Percentiles rank a stretch among this genome's conserved stretches.
Evolutionary conservation across 2,113 vertebrate genomes (phyloP).

Genomic region (Pteropus alecto): DNA sequence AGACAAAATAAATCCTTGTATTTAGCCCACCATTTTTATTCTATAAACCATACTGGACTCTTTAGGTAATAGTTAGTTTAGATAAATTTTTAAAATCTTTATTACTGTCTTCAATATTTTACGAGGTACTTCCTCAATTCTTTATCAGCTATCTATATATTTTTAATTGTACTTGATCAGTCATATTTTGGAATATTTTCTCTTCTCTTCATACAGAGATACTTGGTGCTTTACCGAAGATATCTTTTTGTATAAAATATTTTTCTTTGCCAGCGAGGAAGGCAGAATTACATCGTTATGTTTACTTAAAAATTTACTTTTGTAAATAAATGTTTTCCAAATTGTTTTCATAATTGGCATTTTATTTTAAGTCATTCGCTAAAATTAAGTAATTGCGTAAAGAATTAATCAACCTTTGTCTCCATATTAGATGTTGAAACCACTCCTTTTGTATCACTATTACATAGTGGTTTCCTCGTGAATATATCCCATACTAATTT

Average conservation of each 20-base stretch:
- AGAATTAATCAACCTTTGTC: neutral
- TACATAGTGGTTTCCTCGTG: neutral
- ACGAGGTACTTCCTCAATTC: neutral
- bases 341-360: neutral
- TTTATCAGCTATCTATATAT: neutral
- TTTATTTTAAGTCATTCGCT: neutral
- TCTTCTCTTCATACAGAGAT: neutral
- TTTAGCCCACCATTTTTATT: neutral
- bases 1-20: neutral
- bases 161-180: neutral
- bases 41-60: neutral
- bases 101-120: neutral
- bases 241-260: neutral
- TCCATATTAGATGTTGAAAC: neutral
- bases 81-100: neutral
- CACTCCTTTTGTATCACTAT: neutral
- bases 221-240: neutral
- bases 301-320: neutral
- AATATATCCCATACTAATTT: neutral
- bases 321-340: neutral
- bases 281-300: neutral
- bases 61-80: neutral
- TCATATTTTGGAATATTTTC: neutral
- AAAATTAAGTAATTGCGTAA: neutral
- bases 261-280: neutral